Base-by-base conservation (phyloP, 2,888 invertebrate genomes). In the Spatulosminthurus flaviceps region DNA sequence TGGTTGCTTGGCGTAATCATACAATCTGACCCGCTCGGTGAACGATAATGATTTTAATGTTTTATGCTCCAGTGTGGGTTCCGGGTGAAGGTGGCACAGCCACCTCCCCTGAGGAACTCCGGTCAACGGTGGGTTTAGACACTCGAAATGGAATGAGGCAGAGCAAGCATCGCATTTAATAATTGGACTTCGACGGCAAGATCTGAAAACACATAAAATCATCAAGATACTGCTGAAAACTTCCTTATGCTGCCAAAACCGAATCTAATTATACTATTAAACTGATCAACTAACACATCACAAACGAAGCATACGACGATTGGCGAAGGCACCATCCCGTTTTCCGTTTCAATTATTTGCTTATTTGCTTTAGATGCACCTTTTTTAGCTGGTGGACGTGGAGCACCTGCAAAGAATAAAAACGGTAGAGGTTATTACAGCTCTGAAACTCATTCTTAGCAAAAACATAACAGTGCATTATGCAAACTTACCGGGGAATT, bases 61-160 rank as follows among this genome's bases (percentile, higher is more conserved):
- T 87, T 93, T 93, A 86, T 93, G 91, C 87, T 96, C 93, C 86
- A 97, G 90, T 83, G 92, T 92, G 86, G 96, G 95, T 88, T 98
- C 96, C 0, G 94, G 93, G 88, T 98, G 98, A 88, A 95, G 95
- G 0, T 98, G 98, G 87, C 98, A 98, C 96, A 98, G 97, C 98
- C 98, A 98, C 34, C 94, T 90, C 0, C 94, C 95, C 1, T 93
- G 92, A 0, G 98, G 98, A 82, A 95, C 89, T 0, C 93, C 92
- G 0, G 96, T 94, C 77, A 98, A 89, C 0, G 98, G 98, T 0
- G 98, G 97, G 87, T 96, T 93, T 82, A 98, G 88, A 87, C 98
- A 98, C 88, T 98, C 98, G 89, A 94, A 91, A 88, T 98, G 98
- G 87, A 93, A 98, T 84, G 92, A 91, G 78, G 94, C 88, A 0